Base-by-base conservation (phyloP, 2,888 invertebrate species). In the Arge pagana region DNA sequence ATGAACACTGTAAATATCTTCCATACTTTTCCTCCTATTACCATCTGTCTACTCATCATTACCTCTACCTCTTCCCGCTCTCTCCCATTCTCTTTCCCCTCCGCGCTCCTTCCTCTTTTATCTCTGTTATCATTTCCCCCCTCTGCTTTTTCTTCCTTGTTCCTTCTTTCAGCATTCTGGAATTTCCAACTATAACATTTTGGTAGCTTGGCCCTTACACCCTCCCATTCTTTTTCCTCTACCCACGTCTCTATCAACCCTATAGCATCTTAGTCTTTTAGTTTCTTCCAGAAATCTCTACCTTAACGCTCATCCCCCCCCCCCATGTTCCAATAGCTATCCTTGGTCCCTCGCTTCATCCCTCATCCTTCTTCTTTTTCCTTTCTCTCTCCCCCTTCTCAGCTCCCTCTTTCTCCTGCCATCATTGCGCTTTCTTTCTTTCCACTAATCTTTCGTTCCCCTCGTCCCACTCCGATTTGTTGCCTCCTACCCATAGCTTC, bases 81-180 rank as follows among this genome's bases (percentile, higher is more conserved):
- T 33, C 21, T 8, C 26, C 1, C 18, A 11, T 8, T 21, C 19
- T 15, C 23, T 23, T 13, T 24, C 35, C 13, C 26, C n/a, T 8
- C 11, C 24, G n/a, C 3, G 30, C 40, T 23, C 30, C 8, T 4
- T 23, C 24, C 5, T 36, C 24, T 24, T 35, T 52, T 30, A 51
- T 21, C 2, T 31, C 45, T 37, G 18, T 42, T n/a, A 50, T 33
- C 2, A 52, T 13, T n/a, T 21, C 41, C 36, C 13, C 39, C 48
- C 7, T 13, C 41, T 7, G 48, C 48, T 36, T 40, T 48, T 8
- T 52, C 43, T 42, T 10, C 30, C 21, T 35, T 36, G 7, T 33
- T 18, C 11, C 3, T 4, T 21, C n/a, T 23, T 3, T 15, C 10
- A 3, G 31, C 23, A 4, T 19, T 13, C 10, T 21, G 31, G 7